phyloP scores from a whole-genome alignment of 1,140 invertebrate genomes.

The Polyergus mexicanus region DNA sequence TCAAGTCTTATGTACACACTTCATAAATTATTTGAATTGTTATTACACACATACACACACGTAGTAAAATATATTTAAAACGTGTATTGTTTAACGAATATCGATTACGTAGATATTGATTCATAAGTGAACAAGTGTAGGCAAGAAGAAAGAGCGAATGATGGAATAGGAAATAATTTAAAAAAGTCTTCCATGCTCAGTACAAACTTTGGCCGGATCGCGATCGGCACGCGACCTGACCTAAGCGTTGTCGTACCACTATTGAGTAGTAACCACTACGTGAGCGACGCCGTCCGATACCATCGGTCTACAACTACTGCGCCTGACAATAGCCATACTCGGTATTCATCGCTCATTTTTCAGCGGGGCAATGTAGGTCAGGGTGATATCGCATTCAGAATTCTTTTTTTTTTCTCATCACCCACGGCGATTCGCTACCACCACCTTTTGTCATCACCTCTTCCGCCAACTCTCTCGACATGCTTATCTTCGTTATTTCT shows the following conservation, averaged over 20 bases:
- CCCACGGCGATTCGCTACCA: slow-evolving; percentile 44
- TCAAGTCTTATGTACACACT: neutral
- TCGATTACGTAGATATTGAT: neutral
- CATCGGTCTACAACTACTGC: slow-evolving; percentile 60
- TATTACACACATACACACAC: neutral
- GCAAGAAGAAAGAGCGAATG: neutral
- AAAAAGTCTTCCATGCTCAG: slow-evolving; percentile 58
- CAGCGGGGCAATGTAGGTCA: slow-evolving; percentile 71
- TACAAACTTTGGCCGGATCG: neutral
- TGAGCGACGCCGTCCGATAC: slow-evolving; percentile 67
- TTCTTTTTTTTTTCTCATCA: slow-evolving; percentile 58
- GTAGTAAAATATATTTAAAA: neutral
- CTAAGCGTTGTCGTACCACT: slow-evolving; percentile 59
- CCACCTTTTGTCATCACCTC: neutral
- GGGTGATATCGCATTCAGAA: slow-evolving; percentile 70
- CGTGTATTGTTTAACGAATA: neutral
- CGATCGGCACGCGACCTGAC: slow-evolving; percentile 59
- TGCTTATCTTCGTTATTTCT: slow-evolving; percentile 52
- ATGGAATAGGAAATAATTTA: slow-evolving; percentile 55
- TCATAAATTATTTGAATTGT: neutral
- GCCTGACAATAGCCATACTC: slow-evolving; percentile 67
- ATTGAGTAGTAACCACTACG: slow-evolving; percentile 68
- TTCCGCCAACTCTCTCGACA: slow-evolving; percentile 10
- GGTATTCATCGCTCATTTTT: slow-evolving; percentile 72
- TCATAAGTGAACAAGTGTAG: neutral